Conservation (phyloP, 2,888 invertebrate genomes). For the Apotomis turbidana region DNA sequence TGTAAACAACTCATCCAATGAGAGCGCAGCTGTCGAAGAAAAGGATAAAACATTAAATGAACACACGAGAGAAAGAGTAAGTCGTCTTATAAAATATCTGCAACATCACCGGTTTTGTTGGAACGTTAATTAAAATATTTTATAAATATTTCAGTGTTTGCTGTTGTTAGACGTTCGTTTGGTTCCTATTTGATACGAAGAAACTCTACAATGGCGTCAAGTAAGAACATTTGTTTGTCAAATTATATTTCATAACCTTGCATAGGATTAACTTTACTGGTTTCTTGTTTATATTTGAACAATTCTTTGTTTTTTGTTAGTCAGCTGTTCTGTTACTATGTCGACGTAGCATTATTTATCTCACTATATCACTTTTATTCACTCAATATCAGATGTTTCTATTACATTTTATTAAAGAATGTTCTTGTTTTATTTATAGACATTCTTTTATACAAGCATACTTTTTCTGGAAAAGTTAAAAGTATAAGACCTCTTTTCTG, state of each 20-base stretch:
- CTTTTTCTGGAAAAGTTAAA: not conserved
- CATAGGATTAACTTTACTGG: slow-evolving; percentile 1
- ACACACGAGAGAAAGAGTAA: slow-evolving; percentile 29
- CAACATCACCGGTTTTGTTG: slow-evolving; percentile 36
- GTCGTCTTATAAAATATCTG: slow-evolving; percentile 26
- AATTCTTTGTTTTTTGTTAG: not conserved
- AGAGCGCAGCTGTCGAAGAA: slow-evolving; percentile 11
- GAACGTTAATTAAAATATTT: slow-evolving; percentile 13
- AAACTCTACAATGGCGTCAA: slow-evolving; percentile 39
- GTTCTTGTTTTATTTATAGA: not conserved
- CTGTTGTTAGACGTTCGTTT: slow-evolving; percentile 29
- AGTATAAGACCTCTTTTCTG: slow-evolving; percentile 1
- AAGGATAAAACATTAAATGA: slow-evolving; percentile 8
- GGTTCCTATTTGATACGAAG: slow-evolving; percentile 33
- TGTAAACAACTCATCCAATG: slow-evolving; percentile 32
- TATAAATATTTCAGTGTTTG: slow-evolving; percentile 38
- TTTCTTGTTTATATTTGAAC: not conserved
- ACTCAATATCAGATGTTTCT: slow-evolving; percentile 9
- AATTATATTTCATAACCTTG: slow-evolving; percentile 10
- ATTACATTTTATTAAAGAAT: not conserved
- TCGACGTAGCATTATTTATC: not conserved
- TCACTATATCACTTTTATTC: slow-evolving; percentile 8
- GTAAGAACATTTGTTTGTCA: slow-evolving; percentile 17
- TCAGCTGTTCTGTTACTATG: not conserved
- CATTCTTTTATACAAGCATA: not conserved